Base-by-base conservation (phyloP, 2,888 invertebrate species). In the Drosophila cracens region DNA sequence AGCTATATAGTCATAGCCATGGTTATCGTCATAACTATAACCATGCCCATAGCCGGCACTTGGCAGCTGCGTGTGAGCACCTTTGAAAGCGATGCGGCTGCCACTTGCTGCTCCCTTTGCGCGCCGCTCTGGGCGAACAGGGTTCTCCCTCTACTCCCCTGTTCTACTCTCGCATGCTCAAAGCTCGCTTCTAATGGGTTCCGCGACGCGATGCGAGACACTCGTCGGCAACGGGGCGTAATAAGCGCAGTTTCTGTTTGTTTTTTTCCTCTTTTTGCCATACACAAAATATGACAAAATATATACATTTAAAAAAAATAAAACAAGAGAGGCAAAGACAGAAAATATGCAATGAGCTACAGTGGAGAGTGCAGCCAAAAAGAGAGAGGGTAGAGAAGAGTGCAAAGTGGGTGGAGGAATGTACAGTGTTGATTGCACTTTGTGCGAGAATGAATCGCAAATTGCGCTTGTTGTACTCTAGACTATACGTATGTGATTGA, bases 241-340 rank as follows among this genome's bases (percentile, higher is more conserved):
- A 88, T 87, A 85, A 85, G 86, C 85, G 88, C 88, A 81, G 86
- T 86, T 85, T 84, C 63, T 84, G 80, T 87, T 81, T 83, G 58
- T 43, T 77, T 60, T 21, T 58, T 53, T 18, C 2, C 11, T 46
- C 13, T 46, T 65, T 71, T 71, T 81, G 60, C 71, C 76, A 67
- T 68, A 62, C 58, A 54, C 54, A 67, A 72, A 71, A 76, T 64
- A 69, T 70, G 80, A 70, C 76, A 81, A 76, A 71, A 76, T 64
- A 43, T 57, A 57, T 40, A 40, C 40, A 43, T 53, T 48, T 63
- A 69, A 62, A 56, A 48, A 57, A 69, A 57, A 62, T 29, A 63
- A 51, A 58, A 33, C 3, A 51, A 57, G 48, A 65, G 54, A 67
- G 27, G 16, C 53, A 53, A 31, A 46, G 46, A 53, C 49, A 27